Base-by-base conservation (phyloP, 2,113 vertebrate genomes). In the Tragulus kanchil region DNA sequence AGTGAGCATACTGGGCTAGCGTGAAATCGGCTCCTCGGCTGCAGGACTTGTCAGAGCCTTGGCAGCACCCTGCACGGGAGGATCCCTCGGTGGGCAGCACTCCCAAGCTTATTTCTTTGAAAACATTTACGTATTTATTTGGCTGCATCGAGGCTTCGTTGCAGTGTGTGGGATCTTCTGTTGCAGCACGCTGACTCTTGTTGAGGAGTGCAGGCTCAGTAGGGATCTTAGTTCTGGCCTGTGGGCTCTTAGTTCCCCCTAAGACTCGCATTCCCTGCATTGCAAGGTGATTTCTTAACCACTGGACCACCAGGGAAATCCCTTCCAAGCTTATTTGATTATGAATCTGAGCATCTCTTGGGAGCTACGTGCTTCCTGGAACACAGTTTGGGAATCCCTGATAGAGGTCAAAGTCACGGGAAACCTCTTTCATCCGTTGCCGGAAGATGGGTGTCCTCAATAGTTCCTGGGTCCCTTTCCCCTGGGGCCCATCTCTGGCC, bases 41-140 rank as follows among this genome's bases (percentile, higher is more conserved):
- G 65, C 61, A 45, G 83, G 83, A 42, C 48, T 62, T 52, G 10
- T 36, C 56, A 71, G 78, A 56, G 61, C 56, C 83, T 71, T 61
- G 87, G 23, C 0, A 1, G 28, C 6, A 26, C 28, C 26, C 8
- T 3, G 14, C 9, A 0, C 0, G 0, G 71, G 52, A 48, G 45
- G 23, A 6, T 11, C 19, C 26, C 42, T 73, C 11, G 5, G 7
- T 10, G 28, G 25, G 58, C 2, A 36, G 36, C 36, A 36, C 36
- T 62, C 52, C 36, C 23, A 36, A 62, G 36, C 13, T 36, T 31
- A 42, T 79, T 3, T 82, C 36, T 36, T 36, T 36, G 36, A 36
- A 36, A 36, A 36, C 36, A 36, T 36, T 36, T 36, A 36, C 36
- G 36, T 36, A 36, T 36, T 36, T 36, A 36, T 36, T 36, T 36